Evolutionary conservation across 2,113 vertebrate genomes (phyloP), one percentile per base, ranked within the genome.

Genomic region (Toxostoma redivivum): DNA sequence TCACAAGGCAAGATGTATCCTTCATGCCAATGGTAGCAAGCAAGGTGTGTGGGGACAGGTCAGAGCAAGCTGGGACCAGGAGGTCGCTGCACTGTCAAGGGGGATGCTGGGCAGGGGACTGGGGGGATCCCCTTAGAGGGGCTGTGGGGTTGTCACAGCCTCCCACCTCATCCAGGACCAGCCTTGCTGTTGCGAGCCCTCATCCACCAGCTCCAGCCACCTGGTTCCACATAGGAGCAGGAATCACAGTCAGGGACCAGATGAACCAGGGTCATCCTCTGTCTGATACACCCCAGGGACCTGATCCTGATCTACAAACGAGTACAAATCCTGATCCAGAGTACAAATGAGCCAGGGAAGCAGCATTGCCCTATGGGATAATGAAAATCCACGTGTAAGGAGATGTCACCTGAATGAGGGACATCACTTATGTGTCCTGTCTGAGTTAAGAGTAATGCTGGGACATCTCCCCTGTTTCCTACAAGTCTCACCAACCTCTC

Each of bases 241-340:
- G 28, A 83, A 61, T 15, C 3, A 2, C 33, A 13, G 14, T n/a
- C 0, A 0, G 0, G 19, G 12, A 13, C 8, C 18, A 56, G 50
- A 53, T 1, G 1, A 93, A 65, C 57, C 0, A 0, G 37, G n/a
- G 37, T 87, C 70, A 78, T 22, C 15, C 37, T 33, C 42, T 66
- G 31, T 23, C 61, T 86, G n/a, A 33, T n/a, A 66, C 19, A 84
- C 4, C 22, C 40, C 65, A 56, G 7, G 15, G 18, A 5, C 25
- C 80, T 61, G 42, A 54, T n/a, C 42, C 51, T 47, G 42, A 90
- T 25, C 30, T 33, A 60, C 10, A 69, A 60, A 50, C 15, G 22
- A 51, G 37, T 37, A 67, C 45, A 86, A 67, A 67, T 67, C 44
- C 44, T 58, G 61, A 56, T 64, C 42, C 60, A 40, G 35, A 50